These are phyloP conservation scores for Colaptes auratus DNA, from an alignment of 2,113 vertebrate genomes.

Conservation along the genomic window DNA sequence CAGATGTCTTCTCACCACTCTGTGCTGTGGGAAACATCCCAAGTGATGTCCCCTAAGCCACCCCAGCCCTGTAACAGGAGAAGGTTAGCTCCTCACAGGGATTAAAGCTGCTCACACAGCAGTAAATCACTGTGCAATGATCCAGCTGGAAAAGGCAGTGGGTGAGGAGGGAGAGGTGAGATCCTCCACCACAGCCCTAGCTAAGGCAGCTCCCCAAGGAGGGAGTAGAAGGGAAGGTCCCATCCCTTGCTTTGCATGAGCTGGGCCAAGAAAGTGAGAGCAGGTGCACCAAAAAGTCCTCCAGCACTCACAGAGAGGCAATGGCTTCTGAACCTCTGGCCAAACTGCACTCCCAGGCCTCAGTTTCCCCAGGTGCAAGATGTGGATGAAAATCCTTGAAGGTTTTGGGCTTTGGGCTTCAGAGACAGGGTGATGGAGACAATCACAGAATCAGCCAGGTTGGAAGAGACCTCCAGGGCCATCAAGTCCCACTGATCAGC, in stretches of 20 bases:
- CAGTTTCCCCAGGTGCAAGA: background rate
- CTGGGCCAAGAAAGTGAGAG: background rate
- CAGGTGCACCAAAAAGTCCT: background rate
- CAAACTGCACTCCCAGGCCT: background rate
- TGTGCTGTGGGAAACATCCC: background rate
- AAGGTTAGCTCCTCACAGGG: background rate
- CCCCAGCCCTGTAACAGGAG: background rate
- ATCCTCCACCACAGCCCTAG: background rate
- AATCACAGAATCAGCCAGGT: too few species aligned
- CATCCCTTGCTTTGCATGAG: accelerated
- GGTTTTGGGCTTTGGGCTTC: background rate
- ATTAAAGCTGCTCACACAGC: background rate
- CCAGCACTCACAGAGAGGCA: accelerated
- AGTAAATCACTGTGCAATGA: background rate
- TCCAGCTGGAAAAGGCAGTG: background rate
- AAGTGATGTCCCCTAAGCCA: background rate
- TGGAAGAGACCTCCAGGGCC: too few species aligned
- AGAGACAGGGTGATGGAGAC: background rate
- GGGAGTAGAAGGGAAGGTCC: background rate
- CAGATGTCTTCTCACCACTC: background rate
- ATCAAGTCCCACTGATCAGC: too few species aligned
- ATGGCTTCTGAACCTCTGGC: background rate
- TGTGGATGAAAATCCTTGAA: background rate
- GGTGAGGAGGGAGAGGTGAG: background rate
- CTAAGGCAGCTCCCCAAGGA: background rate